Base-by-base conservation (phyloP, 1,140 invertebrate species). In the Ptiloglossa arizonensis region DNA sequence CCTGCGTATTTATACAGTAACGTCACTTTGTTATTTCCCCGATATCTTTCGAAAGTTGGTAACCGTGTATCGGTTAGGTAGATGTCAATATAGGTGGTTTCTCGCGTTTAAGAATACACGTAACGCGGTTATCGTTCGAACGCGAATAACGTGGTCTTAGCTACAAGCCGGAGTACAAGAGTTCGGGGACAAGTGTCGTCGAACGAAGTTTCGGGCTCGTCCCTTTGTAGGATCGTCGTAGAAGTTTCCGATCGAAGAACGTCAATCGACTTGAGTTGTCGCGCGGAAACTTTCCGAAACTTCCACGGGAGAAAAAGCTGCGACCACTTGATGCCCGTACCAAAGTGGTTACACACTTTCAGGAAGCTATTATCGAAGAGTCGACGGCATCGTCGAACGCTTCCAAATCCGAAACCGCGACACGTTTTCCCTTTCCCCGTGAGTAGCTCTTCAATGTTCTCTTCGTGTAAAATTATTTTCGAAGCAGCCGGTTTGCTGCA, bases 331-430 rank as follows among this genome's bases (percentile, higher is more conserved):
- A 70, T 77, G 50, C 67, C 67, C 67, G 35, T 48, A 32, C 79
- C 68, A 63, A 83, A 83, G 81, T 81, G 79, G 79, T 81, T 77
- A 73, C 81, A 83, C 72, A 80, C 79, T 81, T 83, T 81, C 73
- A 60, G 74, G 44, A 80, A 81, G 69, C 79, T 73, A 80, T 70
- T 80, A 77, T 70, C 79, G 79, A 57, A 50, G 66, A 70, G 29
- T 4, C 67, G 66, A 52, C 44, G 56, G 46, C 35, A 9, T 60
- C 73, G 57, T 62, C 48, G 27, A 68, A 59, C 57, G 38, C 44
- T 69, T 69, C n/a, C 41, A 17, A 52, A 19, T 48, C 8, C 56
- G 57, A 80, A 72, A 63, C 66, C 62, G 19, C 52, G 59, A 57
- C 54, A 71, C 50, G 50, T 73, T 70, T 52, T 52, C 32, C 41